phyloP scores from a whole-genome alignment of 2,113 vertebrate species.

The Sapajus apella region DNA sequence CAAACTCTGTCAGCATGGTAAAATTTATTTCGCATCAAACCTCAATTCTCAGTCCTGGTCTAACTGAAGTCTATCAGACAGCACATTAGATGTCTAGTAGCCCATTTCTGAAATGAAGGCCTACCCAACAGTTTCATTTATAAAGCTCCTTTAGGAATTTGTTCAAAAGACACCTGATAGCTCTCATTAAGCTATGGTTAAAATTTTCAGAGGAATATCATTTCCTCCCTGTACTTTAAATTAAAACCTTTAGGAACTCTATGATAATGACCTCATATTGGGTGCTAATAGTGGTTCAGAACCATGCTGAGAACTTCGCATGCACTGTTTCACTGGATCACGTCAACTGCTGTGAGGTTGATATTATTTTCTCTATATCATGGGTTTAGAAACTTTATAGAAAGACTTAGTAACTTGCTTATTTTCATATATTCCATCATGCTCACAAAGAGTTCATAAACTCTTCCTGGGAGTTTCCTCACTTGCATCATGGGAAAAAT shows the following conservation, averaged over 20 bases:
- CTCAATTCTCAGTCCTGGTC: not conserved
- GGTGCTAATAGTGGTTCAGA: not conserved
- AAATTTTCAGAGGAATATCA: not conserved
- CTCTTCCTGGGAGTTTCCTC: not conserved
- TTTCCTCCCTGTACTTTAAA: not conserved
- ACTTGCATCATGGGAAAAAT: not conserved
- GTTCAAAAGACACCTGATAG: not conserved
- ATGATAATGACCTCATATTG: rapidly evolving
- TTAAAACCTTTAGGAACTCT: not conserved
- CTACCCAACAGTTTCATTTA: not conserved
- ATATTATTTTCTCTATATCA: not conserved
- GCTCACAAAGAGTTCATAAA: not conserved
- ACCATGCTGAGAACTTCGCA: not conserved
- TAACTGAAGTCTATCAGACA: not conserved
- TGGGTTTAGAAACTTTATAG: not conserved
- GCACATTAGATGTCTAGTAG: not conserved
- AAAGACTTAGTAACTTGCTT: not conserved
- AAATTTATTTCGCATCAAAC: not conserved
- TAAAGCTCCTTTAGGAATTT: not conserved
- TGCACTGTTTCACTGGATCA: not conserved
- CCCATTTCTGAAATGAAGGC: not conserved
- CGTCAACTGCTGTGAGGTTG: not conserved
- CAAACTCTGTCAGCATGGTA: not conserved
- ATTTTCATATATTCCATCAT: not conserved
- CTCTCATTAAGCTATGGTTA: not conserved